Conservation (phyloP, 2,113 vertebrate species). For the Hemibagrus wyckioides region DNA sequence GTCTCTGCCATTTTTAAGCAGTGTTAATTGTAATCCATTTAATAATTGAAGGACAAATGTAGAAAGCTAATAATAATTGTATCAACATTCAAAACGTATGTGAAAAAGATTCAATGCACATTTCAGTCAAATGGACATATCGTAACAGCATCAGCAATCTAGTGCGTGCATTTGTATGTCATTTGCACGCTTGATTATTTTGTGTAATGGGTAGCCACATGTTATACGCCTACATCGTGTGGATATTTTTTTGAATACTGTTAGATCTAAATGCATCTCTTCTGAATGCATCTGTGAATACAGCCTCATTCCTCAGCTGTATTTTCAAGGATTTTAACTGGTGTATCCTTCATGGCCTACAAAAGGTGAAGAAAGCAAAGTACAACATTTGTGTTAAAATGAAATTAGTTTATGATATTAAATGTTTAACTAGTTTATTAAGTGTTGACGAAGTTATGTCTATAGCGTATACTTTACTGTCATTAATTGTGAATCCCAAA, state of each 20-base stretch:
- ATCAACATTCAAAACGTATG: background rate
- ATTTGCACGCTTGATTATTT: background rate
- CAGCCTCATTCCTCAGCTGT: background rate
- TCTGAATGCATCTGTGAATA: background rate
- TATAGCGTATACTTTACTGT: background rate
- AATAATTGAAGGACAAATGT: background rate
- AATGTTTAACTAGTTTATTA: background rate
- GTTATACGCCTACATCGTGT: background rate
- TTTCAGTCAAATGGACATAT: background rate
- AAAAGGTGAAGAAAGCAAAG: background rate
- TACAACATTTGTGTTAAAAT: background rate
- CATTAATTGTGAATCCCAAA: background rate
- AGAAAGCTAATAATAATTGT: background rate
- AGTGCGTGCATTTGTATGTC: background rate
- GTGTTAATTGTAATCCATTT: background rate
- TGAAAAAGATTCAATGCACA: background rate
- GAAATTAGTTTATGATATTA: background rate
- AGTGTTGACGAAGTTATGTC: background rate
- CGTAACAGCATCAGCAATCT: background rate
- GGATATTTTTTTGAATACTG: background rate
- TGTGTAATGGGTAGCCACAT: background rate
- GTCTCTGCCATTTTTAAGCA: background rate
- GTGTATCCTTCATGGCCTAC: background rate
- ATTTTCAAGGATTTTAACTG: background rate
- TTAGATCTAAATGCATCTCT: background rate